Evolutionary conservation across 1,140 invertebrate species (phyloP).

Genomic region (Cepaea nemoralis): DNA sequence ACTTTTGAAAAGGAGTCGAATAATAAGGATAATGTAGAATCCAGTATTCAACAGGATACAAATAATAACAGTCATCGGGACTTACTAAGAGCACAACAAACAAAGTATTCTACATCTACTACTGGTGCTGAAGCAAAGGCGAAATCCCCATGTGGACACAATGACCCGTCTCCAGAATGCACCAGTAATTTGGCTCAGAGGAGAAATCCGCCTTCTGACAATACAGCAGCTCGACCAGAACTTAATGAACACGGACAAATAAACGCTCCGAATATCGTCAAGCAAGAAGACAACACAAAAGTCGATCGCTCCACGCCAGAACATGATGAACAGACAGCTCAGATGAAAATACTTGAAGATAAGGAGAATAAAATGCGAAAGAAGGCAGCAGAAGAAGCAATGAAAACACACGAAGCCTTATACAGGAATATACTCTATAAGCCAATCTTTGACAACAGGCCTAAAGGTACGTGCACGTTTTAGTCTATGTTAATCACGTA

Average conservation of each 20-base stretch:
- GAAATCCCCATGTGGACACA: neutral
- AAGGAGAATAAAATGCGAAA: neutral
- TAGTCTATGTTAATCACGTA: no score
- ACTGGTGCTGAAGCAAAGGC: neutral
- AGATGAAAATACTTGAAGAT: neutral
- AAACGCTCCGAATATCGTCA: neutral
- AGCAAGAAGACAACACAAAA: neutral
- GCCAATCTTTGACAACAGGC: neutral
- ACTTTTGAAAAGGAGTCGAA: neutral
- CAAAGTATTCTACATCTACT: neutral
- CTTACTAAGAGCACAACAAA: neutral
- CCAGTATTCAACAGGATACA: neutral
- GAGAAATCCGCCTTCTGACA: neutral
- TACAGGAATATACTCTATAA: constrained; percentile 14
- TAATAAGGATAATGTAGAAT: neutral
- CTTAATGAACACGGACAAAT: neutral
- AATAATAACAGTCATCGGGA: neutral
- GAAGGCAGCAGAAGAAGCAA: constrained; percentile 28
- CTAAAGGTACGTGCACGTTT: constrained; percentile 33
- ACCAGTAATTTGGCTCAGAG: neutral
- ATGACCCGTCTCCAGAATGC: neutral
- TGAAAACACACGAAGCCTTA: constrained; percentile 31
- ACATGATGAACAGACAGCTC: constrained; percentile 21
- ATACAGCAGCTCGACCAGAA: neutral
- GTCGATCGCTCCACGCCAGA: neutral